Conservation (phyloP, 1,140 invertebrate genomes). For the Adelges cooleyi region DNA sequence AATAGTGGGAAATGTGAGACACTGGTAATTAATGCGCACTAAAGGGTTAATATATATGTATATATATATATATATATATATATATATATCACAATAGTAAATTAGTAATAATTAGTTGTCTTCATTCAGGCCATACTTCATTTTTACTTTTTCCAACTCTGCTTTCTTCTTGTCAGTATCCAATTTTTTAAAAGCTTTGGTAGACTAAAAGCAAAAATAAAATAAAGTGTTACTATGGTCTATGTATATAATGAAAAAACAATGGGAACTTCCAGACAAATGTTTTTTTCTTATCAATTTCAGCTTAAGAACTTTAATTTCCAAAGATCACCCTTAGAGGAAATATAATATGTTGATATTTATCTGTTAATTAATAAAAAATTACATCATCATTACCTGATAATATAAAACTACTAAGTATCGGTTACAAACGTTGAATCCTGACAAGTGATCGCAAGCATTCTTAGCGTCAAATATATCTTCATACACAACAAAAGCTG, state of each 20-base stretch:
- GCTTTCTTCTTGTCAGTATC: conserved; percentile 95
- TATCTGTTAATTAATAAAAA: conserved; percentile 4
- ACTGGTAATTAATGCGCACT: no score
- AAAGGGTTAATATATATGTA: no score
- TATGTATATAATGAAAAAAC: no score
- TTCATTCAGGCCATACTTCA: conserved; percentile 69
- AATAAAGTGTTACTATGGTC: conserved; percentile 43
- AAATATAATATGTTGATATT: no score
- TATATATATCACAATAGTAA: not conserved
- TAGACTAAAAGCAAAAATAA: conserved; percentile 87
- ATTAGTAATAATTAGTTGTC: conserved; percentile 36
- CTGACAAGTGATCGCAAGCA: conserved; percentile 97
- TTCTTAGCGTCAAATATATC: conserved; percentile 99
- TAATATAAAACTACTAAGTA: conserved; percentile 98
- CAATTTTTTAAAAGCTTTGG: conserved; percentile 90
- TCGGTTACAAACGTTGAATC: conserved; percentile 97
- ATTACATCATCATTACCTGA: conserved; percentile 41
- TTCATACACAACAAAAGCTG: conserved; percentile 98
- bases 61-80: no score
- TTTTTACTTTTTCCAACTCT: conserved; percentile 92
- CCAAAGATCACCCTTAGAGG: no score
- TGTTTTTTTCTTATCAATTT: no score
- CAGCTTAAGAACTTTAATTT: no score
- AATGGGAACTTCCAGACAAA: no score
- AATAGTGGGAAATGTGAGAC: no score